Conservation (phyloP, 92 coral and sea anemone genomes). For the Bergia sp. region DNA sequence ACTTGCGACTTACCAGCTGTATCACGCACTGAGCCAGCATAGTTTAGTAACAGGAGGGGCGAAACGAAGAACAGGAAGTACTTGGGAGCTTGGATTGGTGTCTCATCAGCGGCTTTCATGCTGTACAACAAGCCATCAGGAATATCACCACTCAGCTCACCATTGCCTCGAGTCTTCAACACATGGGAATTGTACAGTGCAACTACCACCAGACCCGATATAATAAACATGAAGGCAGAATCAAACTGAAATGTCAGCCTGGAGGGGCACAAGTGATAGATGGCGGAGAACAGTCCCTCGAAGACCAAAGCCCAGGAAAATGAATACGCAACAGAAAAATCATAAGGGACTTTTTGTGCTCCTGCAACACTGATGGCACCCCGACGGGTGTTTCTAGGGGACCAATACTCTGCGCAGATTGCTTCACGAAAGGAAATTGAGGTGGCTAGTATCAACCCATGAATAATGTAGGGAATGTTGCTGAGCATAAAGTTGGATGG, state of each 20-base stretch:
- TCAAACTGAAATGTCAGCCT: conserved; percentile 98
- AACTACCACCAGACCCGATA: conserved; percentile 84
- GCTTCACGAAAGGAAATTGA: conserved; percentile 92
- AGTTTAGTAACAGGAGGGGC: conserved; percentile 86
- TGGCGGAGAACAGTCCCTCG: conserved; percentile 92
- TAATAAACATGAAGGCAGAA: conserved; percentile 98
- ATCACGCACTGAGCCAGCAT: conserved; percentile 88
- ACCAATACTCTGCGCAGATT: conserved; percentile 54
- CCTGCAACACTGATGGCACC: background rate
- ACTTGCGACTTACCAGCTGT: conserved; percentile 50
- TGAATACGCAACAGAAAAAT: conserved; percentile 88
- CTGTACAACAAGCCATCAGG: conserved; percentile 29
- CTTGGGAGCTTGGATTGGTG: conserved; percentile 84
- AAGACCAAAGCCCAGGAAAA: conserved; percentile 92
- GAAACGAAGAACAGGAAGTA: conserved; percentile 93
- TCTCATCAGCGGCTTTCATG: conserved; percentile 59
- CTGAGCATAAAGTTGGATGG: conserved; percentile 94
- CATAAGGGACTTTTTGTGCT: conserved; percentile 60
- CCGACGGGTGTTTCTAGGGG: conserved; percentile 16
- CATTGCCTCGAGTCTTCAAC: conserved; percentile 32
- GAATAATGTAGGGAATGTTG: conserved; percentile 83
- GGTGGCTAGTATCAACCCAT: conserved; percentile 76
- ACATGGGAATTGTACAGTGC: conserved; percentile 82
- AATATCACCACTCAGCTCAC: conserved; percentile 7
- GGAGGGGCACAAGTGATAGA: conserved; percentile 94